Evolutionary conservation across 2,888 invertebrate species (phyloP), one percentile per base, ranked within the genome.

Genomic region (Dasypolia templi): DNA sequence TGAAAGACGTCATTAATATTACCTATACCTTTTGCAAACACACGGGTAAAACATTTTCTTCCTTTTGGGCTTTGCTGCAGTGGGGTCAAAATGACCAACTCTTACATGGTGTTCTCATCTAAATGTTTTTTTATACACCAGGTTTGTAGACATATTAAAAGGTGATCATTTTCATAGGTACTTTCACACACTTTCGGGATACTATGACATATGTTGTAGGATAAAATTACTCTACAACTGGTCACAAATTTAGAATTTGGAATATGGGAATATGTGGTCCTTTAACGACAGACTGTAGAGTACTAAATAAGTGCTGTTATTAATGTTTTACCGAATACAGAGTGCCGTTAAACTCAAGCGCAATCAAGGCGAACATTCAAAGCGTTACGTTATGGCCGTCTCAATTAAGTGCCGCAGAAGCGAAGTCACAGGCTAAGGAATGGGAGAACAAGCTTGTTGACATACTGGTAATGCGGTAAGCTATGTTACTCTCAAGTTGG

Each of bases 231-330:
- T 44, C 63, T 55, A 75, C 56, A 62, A 73, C 68, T 53, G 42
- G 26, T 74, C 55, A 59, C 70, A 66, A 86, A 82, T 82, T 88
- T 86, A 67, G 82, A 87, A 86, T 87, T 88, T 87, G 79, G 78
- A 86, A 84, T 78, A 93, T 93, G 94, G 94, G 95, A 95, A 94
- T 94, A 95, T 95, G 95, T 95, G 95, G 95, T 94, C 93, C 76
- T 86, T 80, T 82, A 87, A 77, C 77, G 84, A 85, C 81, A 87
- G 68, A 86, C 82, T 88, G 82, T 84, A 81, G 55, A 59, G 59
- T 64, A 82, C 68, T 67, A 79, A 68, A 68, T 58, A 71, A 83
- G 82, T 85, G 82, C 86, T 64, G 35, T 49, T 56, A 82, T 46
- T 64, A 75, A 66, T 65, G 73, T 82, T 76, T 81, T 79, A 77